These are phyloP conservation scores for Syrista parreyssii DNA, from an alignment of 2,888 invertebrate genomes.

Conservation along the genomic window DNA sequence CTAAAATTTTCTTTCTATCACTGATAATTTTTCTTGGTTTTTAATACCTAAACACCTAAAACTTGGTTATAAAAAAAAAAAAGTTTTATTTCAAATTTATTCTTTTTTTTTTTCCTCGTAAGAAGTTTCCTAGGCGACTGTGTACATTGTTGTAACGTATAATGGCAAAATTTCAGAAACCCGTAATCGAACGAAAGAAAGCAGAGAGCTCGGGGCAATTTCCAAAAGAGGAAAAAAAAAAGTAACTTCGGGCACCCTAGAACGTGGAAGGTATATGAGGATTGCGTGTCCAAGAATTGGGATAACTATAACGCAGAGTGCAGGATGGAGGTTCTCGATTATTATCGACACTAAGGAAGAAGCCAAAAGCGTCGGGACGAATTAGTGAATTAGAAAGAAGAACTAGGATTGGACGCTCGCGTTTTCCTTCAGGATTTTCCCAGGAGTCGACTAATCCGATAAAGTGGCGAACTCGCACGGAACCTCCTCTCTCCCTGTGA, in stretches of 20 bases:
- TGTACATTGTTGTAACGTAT: too few relatives aligned
- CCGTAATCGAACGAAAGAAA: too few relatives aligned
- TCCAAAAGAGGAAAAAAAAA: neutral
- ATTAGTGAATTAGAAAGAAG: conserved; percentile 51
- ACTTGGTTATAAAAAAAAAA: neutral
- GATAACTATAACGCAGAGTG: too few relatives aligned
- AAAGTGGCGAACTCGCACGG: conserved; percentile 55
- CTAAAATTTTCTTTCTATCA: too few relatives aligned
- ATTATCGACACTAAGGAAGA: conserved; percentile 36
- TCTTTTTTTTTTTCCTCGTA: neutral
- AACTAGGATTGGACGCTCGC: conserved; percentile 34
- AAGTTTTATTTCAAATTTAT: neutral
- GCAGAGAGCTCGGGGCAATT: too few relatives aligned
- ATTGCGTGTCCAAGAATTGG: too few relatives aligned
- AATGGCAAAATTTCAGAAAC: too few relatives aligned
- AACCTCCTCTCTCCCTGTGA: conserved; percentile 42
- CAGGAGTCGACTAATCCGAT: conserved; percentile 53
- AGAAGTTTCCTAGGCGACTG: too few relatives aligned
- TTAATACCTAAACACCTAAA: too few relatives aligned
- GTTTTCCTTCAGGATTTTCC: conserved; percentile 31
- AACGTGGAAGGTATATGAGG: too few relatives aligned
- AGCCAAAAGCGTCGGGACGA: conserved; percentile 37
- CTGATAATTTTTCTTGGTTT: too few relatives aligned
- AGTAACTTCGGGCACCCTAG: neutral
- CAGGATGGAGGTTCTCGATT: conserved; percentile 20